These are phyloP conservation scores for Danio kyathit DNA, from an alignment of 2,797 vertebrate genomes.

Conservation along the genomic window DNA sequence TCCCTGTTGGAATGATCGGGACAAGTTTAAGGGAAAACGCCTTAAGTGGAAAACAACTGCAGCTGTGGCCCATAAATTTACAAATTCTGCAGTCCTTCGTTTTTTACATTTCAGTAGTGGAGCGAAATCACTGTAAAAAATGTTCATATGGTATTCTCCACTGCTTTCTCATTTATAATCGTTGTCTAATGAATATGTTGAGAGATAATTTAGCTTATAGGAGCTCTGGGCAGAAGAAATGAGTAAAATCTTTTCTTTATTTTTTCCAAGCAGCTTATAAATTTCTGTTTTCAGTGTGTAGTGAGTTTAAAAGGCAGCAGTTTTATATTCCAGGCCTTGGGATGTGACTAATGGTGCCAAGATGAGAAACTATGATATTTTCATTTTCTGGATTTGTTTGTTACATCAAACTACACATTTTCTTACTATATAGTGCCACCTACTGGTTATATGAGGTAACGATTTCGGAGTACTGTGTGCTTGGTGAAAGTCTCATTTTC, in stretches of 20 bases:
- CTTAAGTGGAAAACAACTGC: conserved; percentile 27
- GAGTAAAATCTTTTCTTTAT: background rate
- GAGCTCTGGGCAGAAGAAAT: background rate
- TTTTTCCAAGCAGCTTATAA: background rate
- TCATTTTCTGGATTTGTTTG: background rate
- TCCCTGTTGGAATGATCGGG: conserved; percentile 46
- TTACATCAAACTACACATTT: conserved; percentile 2
- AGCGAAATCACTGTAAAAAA: conserved; percentile 32
- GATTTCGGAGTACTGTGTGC: background rate
- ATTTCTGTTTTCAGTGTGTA: background rate
- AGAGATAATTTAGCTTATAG: background rate
- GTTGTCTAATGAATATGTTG: background rate
- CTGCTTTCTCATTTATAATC: background rate
- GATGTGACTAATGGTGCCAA: background rate
- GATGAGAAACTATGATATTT: background rate
- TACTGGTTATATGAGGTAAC: conserved; percentile 59
- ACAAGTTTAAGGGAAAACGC: conserved; percentile 23
- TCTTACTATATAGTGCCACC: conserved; percentile 67
- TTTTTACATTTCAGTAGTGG: conserved; percentile 8
- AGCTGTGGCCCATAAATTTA: conserved; percentile 42
- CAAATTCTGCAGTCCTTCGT: background rate
- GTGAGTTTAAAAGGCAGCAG: background rate
- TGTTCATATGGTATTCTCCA: conserved; percentile 26
- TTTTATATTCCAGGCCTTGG: background rate
- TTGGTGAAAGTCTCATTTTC: background rate